Evolutionary conservation across 2,888 invertebrate species (phyloP), one percentile per base, ranked within the genome.

Genomic region (Petrolisthes cinctipes): DNA sequence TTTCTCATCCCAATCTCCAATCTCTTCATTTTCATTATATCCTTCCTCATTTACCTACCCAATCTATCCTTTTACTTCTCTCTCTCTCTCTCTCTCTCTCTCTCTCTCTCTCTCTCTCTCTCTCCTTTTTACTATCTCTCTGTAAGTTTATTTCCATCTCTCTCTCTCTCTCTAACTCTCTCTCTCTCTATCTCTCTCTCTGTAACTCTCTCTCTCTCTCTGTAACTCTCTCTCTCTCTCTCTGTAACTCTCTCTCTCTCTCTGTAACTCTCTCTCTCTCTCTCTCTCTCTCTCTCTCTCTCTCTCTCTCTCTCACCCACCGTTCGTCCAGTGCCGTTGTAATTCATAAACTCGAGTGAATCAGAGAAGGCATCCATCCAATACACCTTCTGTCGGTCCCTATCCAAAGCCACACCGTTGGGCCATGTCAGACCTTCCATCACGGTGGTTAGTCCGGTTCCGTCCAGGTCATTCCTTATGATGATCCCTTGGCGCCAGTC

Each of bases 341-440:
- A 82, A 5, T 7, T 73, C 9, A 54, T 54, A 3, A 4, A 14
- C 53, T 82, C 73, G 4, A 54, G 17, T n/a, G 20, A 20, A 51
- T 83, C 68, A 4, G 56, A 54, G 9, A 51, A 20, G 23, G 83
- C 83, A 56, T 83, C 83, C 54, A 83, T 23, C 57, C 56, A 83
- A 37, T 83, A 83, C 5, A 83, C 7, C 7, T 5, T n/a, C 3
- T 37, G 11, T n/a, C 14, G 5, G 11, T 20, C 11, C 57, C n/a
- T 73, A 17, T 83, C 83, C 3, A 23, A 1, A 11, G 83, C 83
- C 17, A 83, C 4, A 37, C 73, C 75, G 23, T 83, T 83, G 7
- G 83, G 83, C 83, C 83, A 83, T 0, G 75, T 23, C 17, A 75
- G 56, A 11, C 23, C 75, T 3, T 54, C 23, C 5, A 57, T 73